These are phyloP conservation scores for Parnassius apollo DNA, from an alignment of 2,888 invertebrate species.

Conservation along the genomic window DNA sequence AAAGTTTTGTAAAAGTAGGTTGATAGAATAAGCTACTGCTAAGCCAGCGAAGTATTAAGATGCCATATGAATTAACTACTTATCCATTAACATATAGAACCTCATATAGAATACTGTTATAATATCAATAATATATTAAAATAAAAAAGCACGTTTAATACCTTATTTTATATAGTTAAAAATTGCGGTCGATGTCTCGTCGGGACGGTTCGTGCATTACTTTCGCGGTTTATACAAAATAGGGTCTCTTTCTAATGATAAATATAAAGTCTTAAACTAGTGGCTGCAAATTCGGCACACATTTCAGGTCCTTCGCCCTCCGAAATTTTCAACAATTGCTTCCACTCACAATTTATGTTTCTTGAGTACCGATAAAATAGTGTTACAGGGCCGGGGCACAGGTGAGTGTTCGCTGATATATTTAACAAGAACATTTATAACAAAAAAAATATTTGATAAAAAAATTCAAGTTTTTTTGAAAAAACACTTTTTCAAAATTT, in stretches of 20 bases:
- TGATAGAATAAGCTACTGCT: no score
- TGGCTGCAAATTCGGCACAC: slow-evolving; percentile 83
- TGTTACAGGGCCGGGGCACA: slow-evolving; percentile 60
- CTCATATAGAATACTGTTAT: no score
- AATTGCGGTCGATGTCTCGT: slow-evolving; percentile 61
- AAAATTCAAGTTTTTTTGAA: no score
- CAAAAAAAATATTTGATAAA: no score
- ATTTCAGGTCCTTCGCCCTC: slow-evolving; percentile 64
- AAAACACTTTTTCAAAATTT: no score
- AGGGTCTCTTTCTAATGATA: slow-evolving; percentile 73
- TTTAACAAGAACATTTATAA: no score
- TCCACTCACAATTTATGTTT: slow-evolving; percentile 75
- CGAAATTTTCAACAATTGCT: slow-evolving; percentile 78
- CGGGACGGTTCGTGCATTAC: slow-evolving; percentile 42
- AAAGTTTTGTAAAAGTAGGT: no score
- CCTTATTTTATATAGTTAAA: slow-evolving; percentile 16
- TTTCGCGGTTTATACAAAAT: slow-evolving; percentile 51
- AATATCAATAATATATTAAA: no score
- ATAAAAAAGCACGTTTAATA: no score
- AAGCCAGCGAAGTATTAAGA: no score
- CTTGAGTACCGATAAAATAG: slow-evolving; percentile 65
- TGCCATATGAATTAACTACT: no score
- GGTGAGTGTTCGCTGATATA: slow-evolving; percentile 49
- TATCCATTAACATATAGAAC: no score
- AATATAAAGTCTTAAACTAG: slow-evolving; percentile 83